A percentile compares a stretch with the other conserved stretches of the same genome.
Evolutionary conservation across 2,113 vertebrate genomes (phyloP).

Genomic region (Sebastes schlegelii): DNA sequence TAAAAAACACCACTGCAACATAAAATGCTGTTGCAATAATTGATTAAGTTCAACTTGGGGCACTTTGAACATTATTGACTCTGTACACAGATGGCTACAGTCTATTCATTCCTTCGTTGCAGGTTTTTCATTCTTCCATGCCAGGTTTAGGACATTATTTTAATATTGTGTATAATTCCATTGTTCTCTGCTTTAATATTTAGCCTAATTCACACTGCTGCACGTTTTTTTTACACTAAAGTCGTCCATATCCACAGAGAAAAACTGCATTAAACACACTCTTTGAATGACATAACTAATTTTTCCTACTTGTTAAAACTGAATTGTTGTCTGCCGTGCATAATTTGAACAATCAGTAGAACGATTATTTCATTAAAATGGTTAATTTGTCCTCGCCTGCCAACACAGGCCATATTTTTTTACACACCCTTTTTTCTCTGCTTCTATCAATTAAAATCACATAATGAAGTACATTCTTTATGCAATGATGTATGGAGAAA

Average conservation of each 20-base stretch:
- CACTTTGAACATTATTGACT: slow-evolving; percentile 1
- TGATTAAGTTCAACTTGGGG: neutral
- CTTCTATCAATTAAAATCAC: slow-evolving; percentile 76
- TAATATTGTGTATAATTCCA: neutral
- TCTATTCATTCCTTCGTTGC: neutral
- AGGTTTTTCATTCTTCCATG: neutral
- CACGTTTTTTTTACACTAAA: slow-evolving; percentile 4
- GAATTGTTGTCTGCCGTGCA: slow-evolving; percentile 63
- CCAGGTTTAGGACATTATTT: neutral
- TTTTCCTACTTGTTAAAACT: slow-evolving; percentile 58
- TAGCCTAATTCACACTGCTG: neutral
- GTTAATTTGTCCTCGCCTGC: slow-evolving; percentile 73
- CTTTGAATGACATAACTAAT: slow-evolving; percentile 47
- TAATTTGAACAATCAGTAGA: slow-evolving; percentile 72
- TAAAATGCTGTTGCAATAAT: neutral
- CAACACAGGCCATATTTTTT: slow-evolving; percentile 56
- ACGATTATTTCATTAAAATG: slow-evolving; percentile 76
- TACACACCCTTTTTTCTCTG: slow-evolving; percentile 42
- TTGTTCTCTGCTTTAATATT: slow-evolving; percentile 28
- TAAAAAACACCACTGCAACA: slow-evolving; percentile 1
- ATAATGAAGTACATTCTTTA: slow-evolving; percentile 75
- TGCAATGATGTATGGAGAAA: slow-evolving; percentile 67
- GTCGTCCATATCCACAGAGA: neutral
- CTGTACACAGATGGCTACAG: neutral
- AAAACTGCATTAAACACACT: slow-evolving; percentile 51